A percentile compares a stretch with the other conserved stretches of the same genome.
Evolutionary conservation across 2,113 vertebrate species (phyloP).

Genomic region (Oxygymnocypris stewartii): DNA sequence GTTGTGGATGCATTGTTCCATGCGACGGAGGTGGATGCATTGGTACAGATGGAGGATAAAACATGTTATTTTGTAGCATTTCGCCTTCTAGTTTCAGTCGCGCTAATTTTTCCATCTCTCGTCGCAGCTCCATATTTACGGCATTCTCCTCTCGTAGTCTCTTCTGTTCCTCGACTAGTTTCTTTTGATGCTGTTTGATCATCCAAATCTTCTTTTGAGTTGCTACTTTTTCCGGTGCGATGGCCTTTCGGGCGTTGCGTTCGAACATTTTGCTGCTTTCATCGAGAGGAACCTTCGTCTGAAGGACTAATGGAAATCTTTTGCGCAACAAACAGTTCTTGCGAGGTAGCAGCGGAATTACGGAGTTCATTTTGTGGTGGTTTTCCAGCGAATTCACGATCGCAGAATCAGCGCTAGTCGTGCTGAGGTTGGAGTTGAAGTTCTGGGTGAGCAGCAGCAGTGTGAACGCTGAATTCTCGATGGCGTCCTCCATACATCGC

Average conservation of each 20-base stretch:
- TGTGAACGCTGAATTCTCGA: conserved; percentile 86
- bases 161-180: background rate
- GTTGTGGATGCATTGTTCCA: background rate
- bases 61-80: background rate
- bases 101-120: conserved; percentile 2
- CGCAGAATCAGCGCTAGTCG: conserved; percentile 75
- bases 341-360: conserved; percentile 84
- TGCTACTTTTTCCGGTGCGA: conserved; percentile 62
- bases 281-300: conserved; percentile 62
- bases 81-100: conserved; percentile 17
- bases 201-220: conserved; percentile 72
- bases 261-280: conserved; percentile 75
- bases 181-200: conserved; percentile 58
- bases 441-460: conserved; percentile 85
- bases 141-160: background rate
- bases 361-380: conserved; percentile 73
- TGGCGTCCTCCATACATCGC: conserved; percentile 82
- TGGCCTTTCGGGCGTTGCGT: conserved; percentile 66
- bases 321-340: conserved; percentile 59
- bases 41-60: background rate
- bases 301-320: conserved; percentile 63
- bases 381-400: conserved; percentile 83
- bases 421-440: conserved; percentile 75
- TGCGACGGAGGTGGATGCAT: background rate
- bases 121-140: background rate